Evolutionary conservation across 2,797 vertebrate genomes (phyloP).

Genomic region (Characodon lateralis): DNA sequence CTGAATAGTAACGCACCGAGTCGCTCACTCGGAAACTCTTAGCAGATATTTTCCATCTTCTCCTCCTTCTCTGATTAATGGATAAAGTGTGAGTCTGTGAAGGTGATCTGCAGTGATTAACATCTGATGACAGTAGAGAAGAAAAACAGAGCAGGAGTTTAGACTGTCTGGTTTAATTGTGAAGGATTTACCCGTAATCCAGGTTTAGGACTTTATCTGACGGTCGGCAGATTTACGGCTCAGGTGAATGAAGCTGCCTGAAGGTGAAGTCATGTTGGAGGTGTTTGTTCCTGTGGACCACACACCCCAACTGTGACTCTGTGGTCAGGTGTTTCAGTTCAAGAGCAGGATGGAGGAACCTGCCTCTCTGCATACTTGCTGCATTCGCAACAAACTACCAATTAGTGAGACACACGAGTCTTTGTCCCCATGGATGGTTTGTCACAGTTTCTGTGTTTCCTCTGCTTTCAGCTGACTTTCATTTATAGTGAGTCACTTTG

Average conservation of each 20-base stretch:
- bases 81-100: too few species aligned
- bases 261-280: not conserved
- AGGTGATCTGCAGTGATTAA: not conserved
- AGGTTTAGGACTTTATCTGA: not conserved
- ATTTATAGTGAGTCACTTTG: not conserved
- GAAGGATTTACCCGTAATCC: not conserved
- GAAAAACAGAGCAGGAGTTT: not conserved
- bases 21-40: too few species aligned
- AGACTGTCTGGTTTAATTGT: not conserved
- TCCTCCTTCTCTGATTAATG: too few species aligned
- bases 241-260: not conserved
- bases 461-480: not conserved
- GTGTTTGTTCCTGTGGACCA: constrained; percentile 15
- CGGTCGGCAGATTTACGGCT: not conserved
- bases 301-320: constrained; percentile 25
- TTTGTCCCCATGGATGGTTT: not conserved
- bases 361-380: constrained; percentile 56
- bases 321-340: not conserved
- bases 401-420: constrained; percentile 2
- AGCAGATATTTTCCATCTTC: too few species aligned
- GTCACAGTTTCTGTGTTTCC: not conserved
- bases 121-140: not conserved
- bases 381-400: constrained; percentile 1
- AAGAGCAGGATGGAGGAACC: constrained; percentile 43
- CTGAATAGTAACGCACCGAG: too few species aligned